Percentiles rank a stretch among this genome's conserved stretches.
Conservation (phyloP, 2,113 vertebrate species). For the Erpornis zantholeuca region DNA sequence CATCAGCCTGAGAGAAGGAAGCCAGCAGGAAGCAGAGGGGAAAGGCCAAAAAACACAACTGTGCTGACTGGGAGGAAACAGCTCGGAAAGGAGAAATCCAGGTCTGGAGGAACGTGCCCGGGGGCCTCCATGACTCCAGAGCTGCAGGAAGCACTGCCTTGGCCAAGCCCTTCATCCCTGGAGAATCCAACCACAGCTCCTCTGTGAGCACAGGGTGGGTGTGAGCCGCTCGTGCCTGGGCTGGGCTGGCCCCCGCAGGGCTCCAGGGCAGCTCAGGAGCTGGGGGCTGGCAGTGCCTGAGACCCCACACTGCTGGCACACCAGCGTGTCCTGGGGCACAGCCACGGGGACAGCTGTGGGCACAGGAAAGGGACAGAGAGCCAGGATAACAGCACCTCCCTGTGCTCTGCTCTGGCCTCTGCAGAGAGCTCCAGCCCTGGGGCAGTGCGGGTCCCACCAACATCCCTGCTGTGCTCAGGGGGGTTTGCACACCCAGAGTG, state of each 20-base stretch:
- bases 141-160: not conserved
- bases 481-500: no score
- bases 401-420: not conserved
- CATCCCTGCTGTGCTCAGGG: not conserved
- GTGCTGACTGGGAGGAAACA: not conserved
- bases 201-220: not conserved
- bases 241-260: not conserved
- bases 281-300: not conserved
- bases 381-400: not conserved
- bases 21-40: not conserved
- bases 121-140: not conserved
- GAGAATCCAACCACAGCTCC: not conserved
- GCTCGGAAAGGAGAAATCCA: not conserved
- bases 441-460: not conserved
- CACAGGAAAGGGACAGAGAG: not conserved
- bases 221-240: not conserved
- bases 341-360: not conserved
- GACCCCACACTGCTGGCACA: not conserved
- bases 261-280: not conserved
- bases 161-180: not conserved
- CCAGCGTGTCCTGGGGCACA: not conserved
- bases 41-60: slow-evolving; percentile 11
- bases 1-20: not conserved
- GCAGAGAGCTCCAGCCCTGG: not conserved
- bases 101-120: not conserved